These are phyloP conservation scores for Dynastes hyllus DNA, from an alignment of 2,888 invertebrate species.

Conservation along the genomic window DNA sequence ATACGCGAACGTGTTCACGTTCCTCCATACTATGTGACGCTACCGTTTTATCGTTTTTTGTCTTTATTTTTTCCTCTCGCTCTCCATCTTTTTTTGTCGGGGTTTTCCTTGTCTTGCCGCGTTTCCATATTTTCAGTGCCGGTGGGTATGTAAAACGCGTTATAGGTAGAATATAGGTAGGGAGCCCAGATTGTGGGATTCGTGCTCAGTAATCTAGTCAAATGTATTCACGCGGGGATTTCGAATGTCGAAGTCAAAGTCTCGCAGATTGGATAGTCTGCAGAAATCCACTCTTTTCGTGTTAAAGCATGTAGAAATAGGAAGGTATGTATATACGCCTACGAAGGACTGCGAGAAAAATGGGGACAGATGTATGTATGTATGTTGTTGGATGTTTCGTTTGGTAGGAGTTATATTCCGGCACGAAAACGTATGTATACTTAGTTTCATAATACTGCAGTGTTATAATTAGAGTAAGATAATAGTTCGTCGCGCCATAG, in stretches of 20 bases:
- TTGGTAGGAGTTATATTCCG: neutral
- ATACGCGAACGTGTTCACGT: slow-evolving; percentile 42
- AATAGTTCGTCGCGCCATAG: no score
- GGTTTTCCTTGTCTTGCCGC: slow-evolving; percentile 25
- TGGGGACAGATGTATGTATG: neutral
- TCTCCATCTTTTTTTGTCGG: neutral
- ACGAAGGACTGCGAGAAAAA: slow-evolving; percentile 1
- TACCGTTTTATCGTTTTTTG: slow-evolving; percentile 32
- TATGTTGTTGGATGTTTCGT: slow-evolving; percentile 9
- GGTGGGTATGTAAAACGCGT: slow-evolving; percentile 51
- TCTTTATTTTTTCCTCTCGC: slow-evolving; percentile 8
- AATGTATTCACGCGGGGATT: slow-evolving; percentile 56
- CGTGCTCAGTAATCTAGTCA: slow-evolving; percentile 56
- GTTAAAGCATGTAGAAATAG: slow-evolving; percentile 46
- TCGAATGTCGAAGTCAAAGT: slow-evolving; percentile 54
- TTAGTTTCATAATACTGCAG: no score
- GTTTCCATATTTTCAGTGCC: slow-evolving; percentile 45
- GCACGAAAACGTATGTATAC: no score
- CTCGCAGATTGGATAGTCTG: slow-evolving; percentile 49
- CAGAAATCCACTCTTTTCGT: slow-evolving; percentile 46
- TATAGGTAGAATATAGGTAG: slow-evolving; percentile 47
- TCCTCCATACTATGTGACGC: slow-evolving; percentile 39
- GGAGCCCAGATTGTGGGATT: slow-evolving; percentile 53
- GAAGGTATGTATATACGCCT: slow-evolving; percentile 10
- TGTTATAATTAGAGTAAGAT: no score